Conservation (phyloP, 2,888 invertebrate genomes). For the Synanthedon formicaeformis region DNA sequence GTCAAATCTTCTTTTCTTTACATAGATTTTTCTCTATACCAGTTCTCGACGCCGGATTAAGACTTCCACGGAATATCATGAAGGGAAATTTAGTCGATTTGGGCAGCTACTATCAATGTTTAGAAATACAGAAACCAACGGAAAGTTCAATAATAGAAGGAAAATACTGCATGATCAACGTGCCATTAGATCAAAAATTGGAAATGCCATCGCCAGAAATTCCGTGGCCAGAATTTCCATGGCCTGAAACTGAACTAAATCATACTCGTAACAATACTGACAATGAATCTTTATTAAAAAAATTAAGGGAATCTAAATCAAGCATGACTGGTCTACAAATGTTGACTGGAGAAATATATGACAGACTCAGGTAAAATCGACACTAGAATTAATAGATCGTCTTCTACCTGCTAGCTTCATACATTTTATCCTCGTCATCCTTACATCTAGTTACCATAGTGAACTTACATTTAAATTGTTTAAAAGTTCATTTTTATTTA, state of each 20-base stretch:
- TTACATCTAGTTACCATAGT: no score
- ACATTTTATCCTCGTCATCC: no score
- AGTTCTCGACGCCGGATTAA: slow-evolving; percentile 40
- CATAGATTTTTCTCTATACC: slow-evolving; percentile 6
- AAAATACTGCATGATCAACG: slow-evolving; percentile 37
- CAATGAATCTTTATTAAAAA: neutral
- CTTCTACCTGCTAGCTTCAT: no score
- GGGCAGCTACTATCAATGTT: slow-evolving; percentile 38
- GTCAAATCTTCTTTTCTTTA: neutral
- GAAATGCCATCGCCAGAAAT: slow-evolving; percentile 11
- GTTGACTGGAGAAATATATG: neutral
- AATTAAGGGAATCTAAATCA: neutral
- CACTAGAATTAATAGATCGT: no score
- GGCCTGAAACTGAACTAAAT: slow-evolving; percentile 7
- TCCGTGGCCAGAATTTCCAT: slow-evolving; percentile 14
- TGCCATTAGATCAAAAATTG: slow-evolving; percentile 23
- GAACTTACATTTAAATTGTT: no score
- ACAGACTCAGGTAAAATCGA: neutral
- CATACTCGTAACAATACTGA: slow-evolving; percentile 2
- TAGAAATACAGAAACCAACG: slow-evolving; percentile 17
- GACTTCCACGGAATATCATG: slow-evolving; percentile 34
- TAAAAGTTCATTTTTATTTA: no score
- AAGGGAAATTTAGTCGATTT: slow-evolving; percentile 23
- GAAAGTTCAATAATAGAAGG: slow-evolving; percentile 28
- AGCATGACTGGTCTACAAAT: neutral